Evolutionary conservation across 2,797 vertebrate genomes (phyloP).

Genomic region (Thalassophryne amazonica): DNA sequence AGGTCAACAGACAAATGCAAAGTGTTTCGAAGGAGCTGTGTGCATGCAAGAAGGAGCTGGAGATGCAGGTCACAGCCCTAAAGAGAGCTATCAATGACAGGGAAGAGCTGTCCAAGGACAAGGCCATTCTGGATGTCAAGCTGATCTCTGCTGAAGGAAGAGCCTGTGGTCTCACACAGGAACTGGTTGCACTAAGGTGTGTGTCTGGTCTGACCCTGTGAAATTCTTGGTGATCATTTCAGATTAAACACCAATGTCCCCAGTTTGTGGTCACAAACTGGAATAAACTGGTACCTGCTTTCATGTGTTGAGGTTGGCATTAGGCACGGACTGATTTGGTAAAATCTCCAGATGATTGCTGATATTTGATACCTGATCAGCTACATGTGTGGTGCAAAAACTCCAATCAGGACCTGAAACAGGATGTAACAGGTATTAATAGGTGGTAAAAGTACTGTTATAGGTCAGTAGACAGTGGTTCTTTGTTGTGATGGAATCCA

Average conservation of each 20-base stretch:
- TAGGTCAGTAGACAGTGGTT: too few species aligned
- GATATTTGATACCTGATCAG: too few species aligned
- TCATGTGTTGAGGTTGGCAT: too few species aligned
- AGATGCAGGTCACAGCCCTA: slow-evolving; percentile 65
- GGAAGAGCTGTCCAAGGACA: slow-evolving; percentile 76
- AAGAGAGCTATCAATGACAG: slow-evolving; percentile 65
- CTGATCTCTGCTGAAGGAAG: slow-evolving; percentile 76
- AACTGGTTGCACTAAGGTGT: slow-evolving; percentile 77
- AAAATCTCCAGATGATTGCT: too few species aligned
- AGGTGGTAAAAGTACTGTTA: too few species aligned
- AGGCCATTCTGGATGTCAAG: slow-evolving; percentile 73
- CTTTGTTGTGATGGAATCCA: too few species aligned
- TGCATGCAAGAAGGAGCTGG: slow-evolving; percentile 69
- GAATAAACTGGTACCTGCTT: too few species aligned
- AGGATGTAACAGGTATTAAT: too few species aligned
- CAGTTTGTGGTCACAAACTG: slow-evolving; percentile 23
- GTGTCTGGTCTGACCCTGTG: slow-evolving; percentile 24
- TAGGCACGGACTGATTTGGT: too few species aligned
- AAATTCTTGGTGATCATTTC: slow-evolving; percentile 16
- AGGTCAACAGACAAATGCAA: slow-evolving; percentile 74
- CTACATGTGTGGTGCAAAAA: too few species aligned
- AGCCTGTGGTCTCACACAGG: slow-evolving; percentile 68
- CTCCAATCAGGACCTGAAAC: too few species aligned
- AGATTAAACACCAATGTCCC: slow-evolving; percentile 17
- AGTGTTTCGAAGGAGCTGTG: slow-evolving; percentile 71